phyloP scores from a whole-genome alignment of 1,140 invertebrate genomes.

The Phortica variegata region DNA sequence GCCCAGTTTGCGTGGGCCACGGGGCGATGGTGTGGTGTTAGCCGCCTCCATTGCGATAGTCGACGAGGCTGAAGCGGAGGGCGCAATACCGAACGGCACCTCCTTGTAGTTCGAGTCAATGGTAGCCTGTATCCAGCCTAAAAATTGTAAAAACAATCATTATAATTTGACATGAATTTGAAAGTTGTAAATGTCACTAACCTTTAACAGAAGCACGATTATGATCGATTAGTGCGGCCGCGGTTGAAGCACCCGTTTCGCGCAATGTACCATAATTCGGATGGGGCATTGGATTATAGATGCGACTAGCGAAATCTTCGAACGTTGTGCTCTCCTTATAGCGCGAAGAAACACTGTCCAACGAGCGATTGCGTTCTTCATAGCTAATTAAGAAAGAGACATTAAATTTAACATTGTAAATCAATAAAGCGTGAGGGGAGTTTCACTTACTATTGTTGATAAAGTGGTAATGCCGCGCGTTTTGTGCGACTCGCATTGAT shows the following conservation, averaged over 20 bases:
- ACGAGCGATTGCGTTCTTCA: slow-evolving; percentile 82
- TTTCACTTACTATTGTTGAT: slow-evolving; percentile 82
- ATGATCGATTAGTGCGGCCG: slow-evolving; percentile 61
- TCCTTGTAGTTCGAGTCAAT: slow-evolving; percentile 39
- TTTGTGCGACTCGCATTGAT: slow-evolving; percentile 90
- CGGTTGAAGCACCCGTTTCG: slow-evolving; percentile 51
- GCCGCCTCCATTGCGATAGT: slow-evolving; percentile 47
- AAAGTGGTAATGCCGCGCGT: slow-evolving; percentile 81
- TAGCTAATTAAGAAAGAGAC: slow-evolving; percentile 65
- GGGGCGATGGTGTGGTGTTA: slow-evolving; percentile 50
- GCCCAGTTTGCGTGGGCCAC: slow-evolving; percentile 59
- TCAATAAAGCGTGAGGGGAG: background rate
- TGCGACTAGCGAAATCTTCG: slow-evolving; percentile 85
- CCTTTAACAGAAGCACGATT: slow-evolving; percentile 50
- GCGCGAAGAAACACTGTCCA: slow-evolving; percentile 85
- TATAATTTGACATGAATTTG: background rate
- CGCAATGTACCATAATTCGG: slow-evolving; percentile 32
- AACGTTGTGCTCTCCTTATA: slow-evolving; percentile 88
- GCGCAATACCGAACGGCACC: slow-evolving; percentile 31
- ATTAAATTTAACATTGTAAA: background rate
- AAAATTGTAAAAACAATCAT: slow-evolving; percentile 1
- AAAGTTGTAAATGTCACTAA: slow-evolving; percentile 1
- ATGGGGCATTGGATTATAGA: slow-evolving; percentile 76
- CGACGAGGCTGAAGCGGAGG: slow-evolving; percentile 44
- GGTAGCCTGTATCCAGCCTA: slow-evolving; percentile 53